These are phyloP conservation scores for Camponotus fellah DNA, from an alignment of 2,888 invertebrate genomes.

Conservation along the genomic window DNA sequence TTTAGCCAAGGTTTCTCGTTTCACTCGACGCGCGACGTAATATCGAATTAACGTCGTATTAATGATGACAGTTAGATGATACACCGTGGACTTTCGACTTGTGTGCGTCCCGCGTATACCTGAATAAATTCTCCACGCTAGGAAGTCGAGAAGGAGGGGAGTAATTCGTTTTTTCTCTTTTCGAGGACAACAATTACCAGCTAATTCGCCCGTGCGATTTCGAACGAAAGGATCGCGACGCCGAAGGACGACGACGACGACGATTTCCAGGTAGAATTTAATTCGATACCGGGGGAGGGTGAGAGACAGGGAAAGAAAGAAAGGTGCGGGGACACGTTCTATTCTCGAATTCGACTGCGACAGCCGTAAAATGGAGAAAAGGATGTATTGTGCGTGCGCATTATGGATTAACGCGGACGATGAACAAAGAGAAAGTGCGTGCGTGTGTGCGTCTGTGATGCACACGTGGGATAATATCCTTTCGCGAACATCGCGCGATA, in stretches of 20 bases:
- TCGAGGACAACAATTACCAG: slow-evolving; percentile 48
- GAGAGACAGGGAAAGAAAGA: slow-evolving; percentile 13
- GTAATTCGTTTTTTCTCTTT: slow-evolving; percentile 52
- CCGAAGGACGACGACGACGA: slow-evolving; percentile 50
- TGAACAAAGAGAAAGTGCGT: slow-evolving; percentile 44
- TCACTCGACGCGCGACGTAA: slow-evolving; percentile 2
- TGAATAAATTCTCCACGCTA: slow-evolving; percentile 41
- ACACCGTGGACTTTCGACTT: slow-evolving; percentile 15
- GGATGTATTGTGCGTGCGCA: slow-evolving; percentile 44
- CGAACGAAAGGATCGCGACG: slow-evolving; percentile 41
- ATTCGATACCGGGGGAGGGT: slow-evolving; percentile 44
- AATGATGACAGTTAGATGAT: slow-evolving; percentile 45
- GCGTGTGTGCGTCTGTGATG: slow-evolving; percentile 25
- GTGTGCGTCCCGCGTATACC: slow-evolving; percentile 6
- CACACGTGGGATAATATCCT: slow-evolving; percentile 44
- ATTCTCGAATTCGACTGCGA: slow-evolving; percentile 55
- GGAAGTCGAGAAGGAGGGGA: not conserved
- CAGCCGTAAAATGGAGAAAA: slow-evolving; percentile 54
- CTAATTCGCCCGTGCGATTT: slow-evolving; percentile 50
- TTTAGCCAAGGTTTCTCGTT: not conserved
- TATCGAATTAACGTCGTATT: slow-evolving; percentile 44
- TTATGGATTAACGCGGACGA: slow-evolving; percentile 45
- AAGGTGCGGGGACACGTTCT: slow-evolving; percentile 41
- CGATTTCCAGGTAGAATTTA: slow-evolving; percentile 54
- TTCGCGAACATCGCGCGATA: slow-evolving; percentile 39